Evolutionary conservation across 2,797 vertebrate genomes (phyloP), one percentile per base, ranked within the genome.

Genomic region (Pagetopsis macropterus): DNA sequence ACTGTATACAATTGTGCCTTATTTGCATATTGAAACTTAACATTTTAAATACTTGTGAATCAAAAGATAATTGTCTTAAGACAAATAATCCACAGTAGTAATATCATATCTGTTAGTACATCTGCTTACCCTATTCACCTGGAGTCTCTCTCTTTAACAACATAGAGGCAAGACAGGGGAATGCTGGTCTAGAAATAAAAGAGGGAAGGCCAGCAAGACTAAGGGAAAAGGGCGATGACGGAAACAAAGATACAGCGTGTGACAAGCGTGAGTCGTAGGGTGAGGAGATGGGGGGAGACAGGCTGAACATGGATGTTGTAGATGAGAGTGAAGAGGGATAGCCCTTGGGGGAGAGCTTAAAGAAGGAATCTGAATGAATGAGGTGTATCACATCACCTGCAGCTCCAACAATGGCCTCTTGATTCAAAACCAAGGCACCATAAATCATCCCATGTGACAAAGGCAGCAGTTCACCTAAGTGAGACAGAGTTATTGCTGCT

Each of bases 381-480:
- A 81, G 72, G 63, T 73, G 71, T 52, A 65, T 70, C 45, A 5
- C 63, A 63, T 88, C 69, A 44, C 68, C 75, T 57, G 70, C 66
- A 61, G 74, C 75, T 73, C 69, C 51, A 68, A 82, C 78, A 78
- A 50, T 65, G 65, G 75, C 81, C 75, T 83, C 78, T 82, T 77
- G n/a, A 78, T 88, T 82, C 84, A 49, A 79, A 89, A 83, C 78
- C 72, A 61, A 66, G 76, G 65, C 52, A 82, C 62, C 82, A 84
- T 88, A 80, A 88, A 87, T 88, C 77, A 82, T 84, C 79, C 52
- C 54, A 21, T 8, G 40, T 62, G 85, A 85, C 87, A 76, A 49
- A 69, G 84, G 63, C 70, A 56, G 75, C 58, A 9, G 70, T 67
- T 81, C 57, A 76, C 62, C 15, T 23, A 49, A 85, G 75, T 74